Evolutionary conservation across 1,140 invertebrate genomes (phyloP).

Genomic region (Archegozetes longisetosus): DNA sequence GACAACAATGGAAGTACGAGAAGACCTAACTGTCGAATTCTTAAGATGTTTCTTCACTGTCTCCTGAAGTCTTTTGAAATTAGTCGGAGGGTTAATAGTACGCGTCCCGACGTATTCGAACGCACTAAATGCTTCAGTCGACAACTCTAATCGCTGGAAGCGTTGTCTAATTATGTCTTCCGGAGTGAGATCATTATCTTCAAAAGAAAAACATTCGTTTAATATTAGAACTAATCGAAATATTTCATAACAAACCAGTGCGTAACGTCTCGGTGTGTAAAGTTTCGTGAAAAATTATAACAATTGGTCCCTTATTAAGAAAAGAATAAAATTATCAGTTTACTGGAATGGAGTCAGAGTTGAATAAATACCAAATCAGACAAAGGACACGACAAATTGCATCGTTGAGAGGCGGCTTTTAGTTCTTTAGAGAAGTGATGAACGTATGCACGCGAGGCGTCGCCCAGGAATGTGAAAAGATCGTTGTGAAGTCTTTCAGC

Average conservation of each 20-base stretch:
- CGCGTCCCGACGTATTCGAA: conserved; percentile 50
- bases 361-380: conserved; percentile 10
- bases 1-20: conserved; percentile 44
- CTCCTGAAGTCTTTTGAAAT: conserved; percentile 37
- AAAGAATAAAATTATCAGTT: background rate
- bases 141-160: conserved; percentile 43
- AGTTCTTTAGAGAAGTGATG: conserved; percentile 52
- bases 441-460: conserved; percentile 54
- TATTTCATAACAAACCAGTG: conserved; percentile 21
- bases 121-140: conserved; percentile 52
- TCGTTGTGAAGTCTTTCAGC: conserved; percentile 59
- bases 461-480: conserved; percentile 59
- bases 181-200: conserved; percentile 39
- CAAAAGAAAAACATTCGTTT: background rate
- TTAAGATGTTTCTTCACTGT: conserved; percentile 40
- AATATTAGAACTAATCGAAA: background rate
- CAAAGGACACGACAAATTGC: conserved; percentile 31
- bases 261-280: conserved; percentile 41
- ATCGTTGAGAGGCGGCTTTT: conserved; percentile 37
- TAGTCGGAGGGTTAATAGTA: conserved; percentile 36
- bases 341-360: background rate
- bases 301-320: conserved; percentile 45
- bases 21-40: conserved; percentile 48
- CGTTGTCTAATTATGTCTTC: conserved; percentile 46
- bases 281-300: conserved; percentile 68